phyloP scores from a whole-genome alignment of 2,888 invertebrate genomes.

The Drosophila anomalata region DNA sequence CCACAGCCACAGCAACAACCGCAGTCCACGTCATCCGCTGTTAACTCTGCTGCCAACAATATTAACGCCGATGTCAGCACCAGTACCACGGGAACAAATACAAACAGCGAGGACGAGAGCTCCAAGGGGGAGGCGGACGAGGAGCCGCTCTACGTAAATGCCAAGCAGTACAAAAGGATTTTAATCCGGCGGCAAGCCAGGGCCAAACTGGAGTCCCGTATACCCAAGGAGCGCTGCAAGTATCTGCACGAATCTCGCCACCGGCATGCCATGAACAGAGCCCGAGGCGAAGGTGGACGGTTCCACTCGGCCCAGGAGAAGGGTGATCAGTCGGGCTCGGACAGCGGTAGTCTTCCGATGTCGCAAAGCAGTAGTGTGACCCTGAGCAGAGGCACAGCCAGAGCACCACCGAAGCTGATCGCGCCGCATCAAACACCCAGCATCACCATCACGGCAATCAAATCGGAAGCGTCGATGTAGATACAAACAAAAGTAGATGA shows the following conservation, averaged over 20 bases:
- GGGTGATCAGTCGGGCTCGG: constrained; percentile 61
- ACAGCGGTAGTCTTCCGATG: constrained; percentile 51
- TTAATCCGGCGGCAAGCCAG: constrained; percentile 96
- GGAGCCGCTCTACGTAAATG: constrained; percentile 98
- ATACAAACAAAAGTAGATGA: constrained; percentile 40
- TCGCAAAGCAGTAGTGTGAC: constrained; percentile 62
- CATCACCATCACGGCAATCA: constrained; percentile 83
- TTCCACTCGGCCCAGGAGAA: constrained; percentile 90
- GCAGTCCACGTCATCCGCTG: constrained; percentile 23
- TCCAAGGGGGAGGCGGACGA: constrained; percentile 87
- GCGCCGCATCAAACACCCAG: constrained; percentile 83
- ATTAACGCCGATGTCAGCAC: constrained; percentile 61
- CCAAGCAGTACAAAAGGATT: constrained; percentile 98
- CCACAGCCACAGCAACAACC: constrained; percentile 33
- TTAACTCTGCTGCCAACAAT: constrained; percentile 47
- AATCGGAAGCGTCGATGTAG: constrained; percentile 71
- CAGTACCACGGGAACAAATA: constrained; percentile 66
- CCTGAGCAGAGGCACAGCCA: constrained; percentile 61
- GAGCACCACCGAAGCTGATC: constrained; percentile 82
- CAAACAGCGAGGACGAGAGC: constrained; percentile 73
- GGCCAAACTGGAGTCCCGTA: constrained; percentile 97
- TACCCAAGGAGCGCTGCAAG: constrained; percentile 98
- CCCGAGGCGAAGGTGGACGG: constrained; percentile 97
- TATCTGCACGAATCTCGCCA: constrained; percentile 99
- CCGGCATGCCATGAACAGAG: constrained; percentile 98